Evolutionary conservation across 1,140 invertebrate genomes (phyloP), one percentile per base, ranked within the genome.

Genomic region (Ostrea denselamellosa): DNA sequence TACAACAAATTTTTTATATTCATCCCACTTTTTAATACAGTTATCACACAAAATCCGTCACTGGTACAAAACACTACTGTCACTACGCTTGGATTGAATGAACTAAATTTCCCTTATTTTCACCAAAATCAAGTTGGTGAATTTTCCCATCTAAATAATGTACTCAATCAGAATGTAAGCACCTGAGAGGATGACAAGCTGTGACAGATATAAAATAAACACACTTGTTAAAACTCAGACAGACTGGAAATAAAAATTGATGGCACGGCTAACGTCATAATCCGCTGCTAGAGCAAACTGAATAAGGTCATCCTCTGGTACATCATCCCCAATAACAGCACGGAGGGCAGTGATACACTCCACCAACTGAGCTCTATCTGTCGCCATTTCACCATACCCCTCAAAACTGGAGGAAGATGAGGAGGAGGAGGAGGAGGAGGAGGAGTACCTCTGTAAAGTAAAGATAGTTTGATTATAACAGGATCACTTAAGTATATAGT

Each of bases 261-360:
- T 94, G 12, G 96, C 96, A 89, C 96, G 91, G 90, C 96, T 96
- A 34, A 96, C 92, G 92, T 96, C 96, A 91, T 95, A 96, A 90
- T 96, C 96, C 14, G 96, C 96, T 28, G 96, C 96, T 77, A 96
- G 90, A 10, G 95, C 94, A 54, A 96, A 93, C n/a, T 93, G 89
- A 19, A 96, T 94, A 19, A 96, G 93, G 83, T 95, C 94, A 53
- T 96, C 95, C 86, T 95, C 89, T 54, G 96, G 92, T 9, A 95
- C 95, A 2, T 93, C 90, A 54, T 96, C 95, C 8, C 96, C 96
- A 44, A 96, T 92, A 28, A 96, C 95, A 89, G 96, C 95, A 56
- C 95, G 90, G 81, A 96, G 93, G 83, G 96, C 94, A 19, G 94
- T 90, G 17, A 96, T 90, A 90, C 95, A 96, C 19, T 92, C 91